Evolutionary conservation across 1,140 invertebrate genomes (phyloP), one percentile per base, ranked within the genome.

Genomic region (Brachystomella parvula): DNA sequence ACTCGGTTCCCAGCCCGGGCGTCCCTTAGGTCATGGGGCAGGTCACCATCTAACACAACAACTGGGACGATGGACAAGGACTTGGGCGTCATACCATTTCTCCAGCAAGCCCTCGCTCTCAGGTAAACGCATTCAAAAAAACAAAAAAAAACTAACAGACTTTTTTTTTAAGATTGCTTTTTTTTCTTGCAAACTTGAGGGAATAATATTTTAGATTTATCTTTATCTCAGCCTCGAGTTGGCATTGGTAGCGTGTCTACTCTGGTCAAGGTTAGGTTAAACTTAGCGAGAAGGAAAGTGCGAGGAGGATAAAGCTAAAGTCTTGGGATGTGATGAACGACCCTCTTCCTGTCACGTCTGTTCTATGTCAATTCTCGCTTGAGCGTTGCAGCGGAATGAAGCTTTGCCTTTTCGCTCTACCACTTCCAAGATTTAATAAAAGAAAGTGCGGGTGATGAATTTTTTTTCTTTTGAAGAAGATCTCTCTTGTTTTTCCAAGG

Each of bases 11-110:
- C 62, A 17, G 60, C 71, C 0, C 44, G 71, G 62, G 65, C 71
- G 19, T 70, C 68, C 44, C 59, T 72, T 26, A 67, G 71, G 63
- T 72, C 71, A 69, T 72, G 71, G 71, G 68, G 68, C 30, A 69
- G 67, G 58, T 47, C 53, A 1, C 49, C 63, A n/a, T 15, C 49
- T 6, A 53, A 9, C 6, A 6, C 9, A 9, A 53, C 49, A 19
- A 44, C 61, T 12, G 39, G 29, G 6, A 72, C 68, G 6, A 72
- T 72, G 71, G 71, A 72, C 19, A 63, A 57, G 35, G 71, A 72
- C 49, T 60, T 61, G 31, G 68, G 71, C 47, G 69, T 72, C 28
- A 69, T 72, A 24, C 71, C 71, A 12, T 70, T 72, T 47, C 57
- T 72, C 6, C 71, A 72, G 47, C 71, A 72, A 30, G 71, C 71